These are phyloP conservation scores for Mus musculus DNA, from an alignment of 2,113 vertebrate genomes.

Conservation along the genomic window DNA sequence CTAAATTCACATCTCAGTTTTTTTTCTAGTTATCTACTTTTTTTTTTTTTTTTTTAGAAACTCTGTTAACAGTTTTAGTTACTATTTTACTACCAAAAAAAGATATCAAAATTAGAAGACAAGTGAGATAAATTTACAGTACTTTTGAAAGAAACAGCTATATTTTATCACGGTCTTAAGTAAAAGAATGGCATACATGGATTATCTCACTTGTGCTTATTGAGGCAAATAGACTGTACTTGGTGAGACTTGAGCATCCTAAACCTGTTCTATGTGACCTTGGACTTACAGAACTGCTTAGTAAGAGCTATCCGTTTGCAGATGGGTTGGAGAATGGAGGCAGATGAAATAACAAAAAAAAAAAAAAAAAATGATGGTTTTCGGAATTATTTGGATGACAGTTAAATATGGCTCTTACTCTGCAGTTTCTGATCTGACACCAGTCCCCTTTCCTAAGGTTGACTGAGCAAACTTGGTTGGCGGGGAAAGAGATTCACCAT, in stretches of 20 bases:
- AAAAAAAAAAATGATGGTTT: background rate
- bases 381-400: background rate
- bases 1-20: background rate
- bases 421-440: background rate
- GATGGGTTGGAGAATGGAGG: background rate
- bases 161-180: background rate
- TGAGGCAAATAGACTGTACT: background rate
- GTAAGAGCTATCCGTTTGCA: background rate
- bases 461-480: background rate
- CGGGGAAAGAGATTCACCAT: background rate
- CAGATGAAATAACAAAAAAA: background rate
- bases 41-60: conserved; percentile 5
- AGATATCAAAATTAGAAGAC: conserved; percentile 11
- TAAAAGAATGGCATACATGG: background rate
- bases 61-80: background rate
- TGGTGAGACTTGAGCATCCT: background rate
- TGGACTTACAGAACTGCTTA: background rate
- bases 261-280: background rate
- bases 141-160: background rate
- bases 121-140: background rate
- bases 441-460: background rate
- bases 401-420: background rate
- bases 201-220: background rate
- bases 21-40: background rate
- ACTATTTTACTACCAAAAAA: conserved; percentile 39